phyloP scores from a whole-genome alignment of 1,140 invertebrate species.

The Lutraria rhynchaena region DNA sequence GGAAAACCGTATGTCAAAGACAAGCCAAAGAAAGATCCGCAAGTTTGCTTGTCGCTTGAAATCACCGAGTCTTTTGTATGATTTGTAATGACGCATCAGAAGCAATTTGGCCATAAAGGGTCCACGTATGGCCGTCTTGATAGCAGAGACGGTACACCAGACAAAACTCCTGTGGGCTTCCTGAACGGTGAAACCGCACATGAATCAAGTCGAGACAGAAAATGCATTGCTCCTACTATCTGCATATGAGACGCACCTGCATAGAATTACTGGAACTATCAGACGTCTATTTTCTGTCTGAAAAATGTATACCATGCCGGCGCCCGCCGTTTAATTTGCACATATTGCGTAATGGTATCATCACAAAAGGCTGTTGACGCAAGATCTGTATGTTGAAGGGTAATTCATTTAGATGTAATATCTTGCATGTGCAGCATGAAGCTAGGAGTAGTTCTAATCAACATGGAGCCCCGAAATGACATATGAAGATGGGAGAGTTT shows the following conservation, averaged over 20 bases:
- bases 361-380: conserved; percentile 32
- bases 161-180: conserved; percentile 33
- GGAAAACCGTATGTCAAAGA: conserved; percentile 58
- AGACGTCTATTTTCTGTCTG: background rate
- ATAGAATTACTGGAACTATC: conserved; percentile 31
- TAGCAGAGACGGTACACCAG: conserved; percentile 23
- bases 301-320: conserved; percentile 7
- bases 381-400: conserved; percentile 1
- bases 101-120: conserved; percentile 51
- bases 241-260: conserved; percentile 55
- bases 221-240: conserved; percentile 20
- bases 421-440: conserved; percentile 12
- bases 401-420: conserved; percentile 6
- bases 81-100: conserved; percentile 47
- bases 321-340: conserved; percentile 19
- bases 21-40: conserved; percentile 50
- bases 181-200: conserved; percentile 39
- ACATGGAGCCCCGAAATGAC: too few relatives aligned
- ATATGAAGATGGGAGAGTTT: too few relatives aligned
- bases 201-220: conserved; percentile 35
- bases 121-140: conserved; percentile 42
- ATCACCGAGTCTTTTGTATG: conserved; percentile 51
- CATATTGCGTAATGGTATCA: conserved; percentile 9
- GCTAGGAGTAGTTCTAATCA: too few relatives aligned
- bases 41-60: conserved; percentile 51